Percentiles rank a stretch among this genome's conserved stretches.
These are phyloP conservation scores for Aplodontia rufa DNA, from an alignment of 2,113 vertebrate genomes.

Conservation along the genomic window DNA sequence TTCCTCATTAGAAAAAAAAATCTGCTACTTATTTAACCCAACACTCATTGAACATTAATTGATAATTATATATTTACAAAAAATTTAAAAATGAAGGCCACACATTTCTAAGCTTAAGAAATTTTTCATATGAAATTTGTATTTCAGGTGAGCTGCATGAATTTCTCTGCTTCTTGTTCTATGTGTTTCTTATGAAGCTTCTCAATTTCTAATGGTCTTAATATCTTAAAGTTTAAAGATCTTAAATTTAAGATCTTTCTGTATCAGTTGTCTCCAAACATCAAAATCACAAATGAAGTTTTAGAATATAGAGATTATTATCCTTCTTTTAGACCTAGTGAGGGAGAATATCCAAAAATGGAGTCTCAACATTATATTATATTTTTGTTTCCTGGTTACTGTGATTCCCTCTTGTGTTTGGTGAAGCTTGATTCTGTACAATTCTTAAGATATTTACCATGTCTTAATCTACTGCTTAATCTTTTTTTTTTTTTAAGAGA, in stretches of 20 bases:
- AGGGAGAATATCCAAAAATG: background rate
- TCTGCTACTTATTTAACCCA: background rate
- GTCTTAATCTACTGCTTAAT: background rate
- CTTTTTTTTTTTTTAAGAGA: too few relatives aligned
- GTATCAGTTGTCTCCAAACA: background rate
- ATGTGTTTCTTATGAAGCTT: background rate
- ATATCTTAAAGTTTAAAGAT: too few relatives aligned
- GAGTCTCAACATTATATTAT: background rate
- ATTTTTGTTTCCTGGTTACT: background rate
- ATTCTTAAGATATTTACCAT: background rate
- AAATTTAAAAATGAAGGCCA: background rate
- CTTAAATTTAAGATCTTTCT: background rate
- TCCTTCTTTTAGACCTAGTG: background rate
- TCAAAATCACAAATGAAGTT: slow-evolving; percentile 4
- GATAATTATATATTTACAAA: background rate
- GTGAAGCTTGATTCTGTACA: background rate
- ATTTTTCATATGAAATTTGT: background rate
- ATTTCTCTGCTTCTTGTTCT: background rate
- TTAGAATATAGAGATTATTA: background rate
- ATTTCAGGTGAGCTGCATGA: background rate
- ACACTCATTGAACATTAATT: background rate
- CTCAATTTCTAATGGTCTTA: background rate
- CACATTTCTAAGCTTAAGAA: background rate
- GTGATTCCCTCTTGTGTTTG: background rate
- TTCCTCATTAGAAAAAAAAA: background rate